Conservation (phyloP, 1,140 invertebrate genomes). For the Homalodisca vitripennis region DNA sequence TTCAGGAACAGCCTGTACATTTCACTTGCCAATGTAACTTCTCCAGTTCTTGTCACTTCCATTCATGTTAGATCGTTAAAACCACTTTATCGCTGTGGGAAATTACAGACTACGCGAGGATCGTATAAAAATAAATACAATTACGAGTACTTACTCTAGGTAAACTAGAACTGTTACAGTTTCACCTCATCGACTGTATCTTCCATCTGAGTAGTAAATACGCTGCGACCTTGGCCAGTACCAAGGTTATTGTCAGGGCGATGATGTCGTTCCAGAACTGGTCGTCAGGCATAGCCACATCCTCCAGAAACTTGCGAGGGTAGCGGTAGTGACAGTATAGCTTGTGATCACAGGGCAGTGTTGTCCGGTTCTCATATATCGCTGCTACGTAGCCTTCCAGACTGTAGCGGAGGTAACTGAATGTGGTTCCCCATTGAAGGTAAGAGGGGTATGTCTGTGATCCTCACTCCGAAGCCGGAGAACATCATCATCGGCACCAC, state of each 20-base stretch:
- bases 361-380: slow-evolving; percentile 75
- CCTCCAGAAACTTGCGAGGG: slow-evolving; percentile 69
- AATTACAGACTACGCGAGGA: not conserved
- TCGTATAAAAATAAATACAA: not conserved
- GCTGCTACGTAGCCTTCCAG: slow-evolving; percentile 80
- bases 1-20: not conserved
- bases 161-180: not conserved
- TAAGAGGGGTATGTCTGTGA: slow-evolving; percentile 77
- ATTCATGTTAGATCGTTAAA: not conserved
- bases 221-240: slow-evolving; percentile 68
- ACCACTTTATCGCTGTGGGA: not conserved
- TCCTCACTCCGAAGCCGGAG: slow-evolving; percentile 75
- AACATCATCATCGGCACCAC: slow-evolving; percentile 88
- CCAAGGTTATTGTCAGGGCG: slow-evolving; percentile 66
- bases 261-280: slow-evolving; percentile 82
- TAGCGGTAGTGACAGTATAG: slow-evolving; percentile 81
- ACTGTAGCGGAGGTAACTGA: slow-evolving; percentile 85
- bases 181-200: slow-evolving; percentile 63
- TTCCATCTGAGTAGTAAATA: slow-evolving; percentile 82
- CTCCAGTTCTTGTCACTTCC: not conserved
- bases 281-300: slow-evolving; percentile 76
- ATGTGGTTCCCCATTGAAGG: slow-evolving; percentile 82
- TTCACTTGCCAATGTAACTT: not conserved
- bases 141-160: not conserved
- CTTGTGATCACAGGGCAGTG: slow-evolving; percentile 58